Conservation (phyloP, 2,888 invertebrate species). For the Eucera pruinosa region DNA sequence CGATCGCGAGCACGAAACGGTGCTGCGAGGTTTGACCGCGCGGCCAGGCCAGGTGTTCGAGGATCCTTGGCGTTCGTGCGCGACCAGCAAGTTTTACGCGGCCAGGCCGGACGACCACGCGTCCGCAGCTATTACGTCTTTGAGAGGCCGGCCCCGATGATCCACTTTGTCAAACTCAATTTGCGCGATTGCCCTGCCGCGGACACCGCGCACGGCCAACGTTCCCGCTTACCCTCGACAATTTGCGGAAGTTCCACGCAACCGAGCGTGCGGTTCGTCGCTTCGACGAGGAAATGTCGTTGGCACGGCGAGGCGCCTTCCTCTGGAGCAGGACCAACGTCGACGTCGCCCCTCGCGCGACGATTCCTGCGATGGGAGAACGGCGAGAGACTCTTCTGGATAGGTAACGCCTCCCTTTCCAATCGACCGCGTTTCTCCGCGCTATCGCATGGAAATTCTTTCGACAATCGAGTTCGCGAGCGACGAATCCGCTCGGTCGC, state of each 20-base stretch:
- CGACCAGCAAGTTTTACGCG: conserved; percentile 7
- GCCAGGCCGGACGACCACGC: conserved; percentile 28
- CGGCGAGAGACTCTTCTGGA: too few species aligned
- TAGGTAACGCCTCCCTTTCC: too few species aligned
- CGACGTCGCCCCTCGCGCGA: too few species aligned
- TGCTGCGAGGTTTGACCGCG: too few species aligned
- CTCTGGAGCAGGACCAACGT: background rate
- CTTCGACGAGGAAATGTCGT: background rate
- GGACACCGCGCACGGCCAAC: conserved; percentile 21
- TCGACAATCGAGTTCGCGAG: conserved; percentile 33
- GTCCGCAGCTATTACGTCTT: conserved; percentile 42
- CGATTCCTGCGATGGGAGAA: too few species aligned
- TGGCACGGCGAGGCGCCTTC: background rate
- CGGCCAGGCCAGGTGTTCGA: too few species aligned
- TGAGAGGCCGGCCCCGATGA: conserved; percentile 45
- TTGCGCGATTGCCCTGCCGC: conserved; percentile 48
- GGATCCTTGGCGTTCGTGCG: background rate
- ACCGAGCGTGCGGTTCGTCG: background rate
- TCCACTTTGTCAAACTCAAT: conserved; percentile 66
- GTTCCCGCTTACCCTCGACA: conserved; percentile 13
- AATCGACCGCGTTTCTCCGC: too few species aligned
- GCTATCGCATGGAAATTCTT: conserved; percentile 1
- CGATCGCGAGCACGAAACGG: background rate
- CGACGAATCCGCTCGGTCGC: conserved; percentile 32
- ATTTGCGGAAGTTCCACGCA: background rate